Conservation (phyloP, 2,888 invertebrate species). For the Norana najaformis region DNA sequence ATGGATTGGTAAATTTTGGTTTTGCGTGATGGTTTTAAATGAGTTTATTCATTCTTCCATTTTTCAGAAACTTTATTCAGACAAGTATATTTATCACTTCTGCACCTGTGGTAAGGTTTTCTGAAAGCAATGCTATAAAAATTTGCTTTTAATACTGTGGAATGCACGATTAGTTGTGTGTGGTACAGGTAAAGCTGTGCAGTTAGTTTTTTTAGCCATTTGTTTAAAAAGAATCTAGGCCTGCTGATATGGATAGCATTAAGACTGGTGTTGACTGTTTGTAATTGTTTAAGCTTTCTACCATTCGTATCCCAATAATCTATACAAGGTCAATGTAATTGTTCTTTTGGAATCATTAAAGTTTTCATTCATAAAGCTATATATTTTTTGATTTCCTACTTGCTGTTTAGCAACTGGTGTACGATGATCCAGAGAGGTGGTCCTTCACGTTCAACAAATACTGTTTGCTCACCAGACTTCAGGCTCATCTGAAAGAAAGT, state of each 20-base stretch:
- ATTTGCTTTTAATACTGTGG: too few species aligned
- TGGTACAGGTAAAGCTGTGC: too few species aligned
- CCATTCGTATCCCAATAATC: too few species aligned
- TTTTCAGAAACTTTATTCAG: not conserved
- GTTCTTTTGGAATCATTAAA: too few species aligned
- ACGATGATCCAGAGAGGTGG: conserved; percentile 80
- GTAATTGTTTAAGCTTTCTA: too few species aligned
- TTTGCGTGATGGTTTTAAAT: not conserved
- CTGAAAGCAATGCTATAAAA: not conserved
- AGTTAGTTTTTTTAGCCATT: too few species aligned
- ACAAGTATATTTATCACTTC: not conserved
- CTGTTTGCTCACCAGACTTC: conserved; percentile 85
- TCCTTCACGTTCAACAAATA: conserved; percentile 86
- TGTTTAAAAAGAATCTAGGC: too few species aligned
- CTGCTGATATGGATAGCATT: too few species aligned
- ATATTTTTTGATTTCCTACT: not conserved
- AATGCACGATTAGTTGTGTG: too few species aligned
- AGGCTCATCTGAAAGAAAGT: conserved; percentile 69
- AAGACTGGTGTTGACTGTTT: too few species aligned
- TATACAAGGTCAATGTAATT: too few species aligned
- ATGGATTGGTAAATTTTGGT: conserved; percentile 54
- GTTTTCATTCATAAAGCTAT: too few species aligned
- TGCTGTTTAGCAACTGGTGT: conserved; percentile 77
- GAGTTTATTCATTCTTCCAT: not conserved
- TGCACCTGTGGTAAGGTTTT: not conserved